Evolutionary conservation across 2,888 invertebrate species (phyloP).

Genomic region (Choristoneura rosaceana): DNA sequence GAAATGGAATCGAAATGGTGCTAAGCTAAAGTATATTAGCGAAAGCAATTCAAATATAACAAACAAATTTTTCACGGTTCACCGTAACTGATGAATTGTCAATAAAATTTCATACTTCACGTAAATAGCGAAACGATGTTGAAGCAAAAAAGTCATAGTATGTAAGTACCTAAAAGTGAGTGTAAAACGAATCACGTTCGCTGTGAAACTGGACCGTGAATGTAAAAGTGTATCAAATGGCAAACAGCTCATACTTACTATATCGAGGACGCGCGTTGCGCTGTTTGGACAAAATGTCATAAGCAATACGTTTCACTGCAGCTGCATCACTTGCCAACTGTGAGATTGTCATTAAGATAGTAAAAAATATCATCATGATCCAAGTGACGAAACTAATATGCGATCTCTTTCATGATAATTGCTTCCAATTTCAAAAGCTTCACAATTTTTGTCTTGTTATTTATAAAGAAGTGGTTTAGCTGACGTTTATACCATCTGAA

Average conservation of each 20-base stretch:
- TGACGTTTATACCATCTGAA: constrained; percentile 1
- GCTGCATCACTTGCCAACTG: constrained; percentile 24
- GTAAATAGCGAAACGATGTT: constrained; percentile 36
- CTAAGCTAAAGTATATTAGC: not conserved
- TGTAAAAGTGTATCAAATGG: constrained; percentile 77
- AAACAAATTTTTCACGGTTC: constrained; percentile 12
- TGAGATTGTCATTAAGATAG: constrained; percentile 20
- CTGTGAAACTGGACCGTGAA: constrained; percentile 56
- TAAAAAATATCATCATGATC: constrained; percentile 32
- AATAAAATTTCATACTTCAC: constrained; percentile 33
- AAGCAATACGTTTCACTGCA: constrained; percentile 23
- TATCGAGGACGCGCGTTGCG: constrained; percentile 42
- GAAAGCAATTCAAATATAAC: not conserved
- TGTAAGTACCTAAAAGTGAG: constrained; percentile 50
- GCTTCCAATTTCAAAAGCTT: constrained; percentile 24
- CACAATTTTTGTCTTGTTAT: constrained; percentile 17
- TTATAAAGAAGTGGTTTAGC: constrained; percentile 2
- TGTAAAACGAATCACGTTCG: constrained; percentile 56
- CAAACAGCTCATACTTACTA: constrained; percentile 50
- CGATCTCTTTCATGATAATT: constrained; percentile 31
- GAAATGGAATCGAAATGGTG: not conserved
- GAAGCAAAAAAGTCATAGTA: constrained; percentile 26
- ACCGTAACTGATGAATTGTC: constrained; percentile 21
- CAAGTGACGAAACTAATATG: constrained; percentile 24
- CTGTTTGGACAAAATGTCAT: constrained; percentile 36